Evolutionary conservation across 2,888 invertebrate species (phyloP), one percentile per base, ranked within the genome.

Genomic region (Cantharis rufa): DNA sequence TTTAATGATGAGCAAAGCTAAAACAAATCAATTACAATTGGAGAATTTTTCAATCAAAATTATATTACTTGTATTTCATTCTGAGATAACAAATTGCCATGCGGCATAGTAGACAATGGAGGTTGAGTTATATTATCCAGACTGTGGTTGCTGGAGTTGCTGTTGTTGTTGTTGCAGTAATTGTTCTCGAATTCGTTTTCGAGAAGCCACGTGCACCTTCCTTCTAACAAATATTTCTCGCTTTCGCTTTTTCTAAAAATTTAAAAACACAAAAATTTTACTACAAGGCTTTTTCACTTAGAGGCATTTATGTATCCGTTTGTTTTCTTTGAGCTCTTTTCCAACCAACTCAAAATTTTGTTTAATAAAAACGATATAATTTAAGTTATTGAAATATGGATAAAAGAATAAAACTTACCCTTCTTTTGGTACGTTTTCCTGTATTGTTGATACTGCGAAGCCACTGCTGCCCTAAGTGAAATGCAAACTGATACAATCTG

Each of bases 381-480:
- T 21, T 24, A 24, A 9, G 1, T 24, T 9, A 24, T 24, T 24
- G 24, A 24, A 9, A 24, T 24, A 24, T 24, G 24, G 24, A 5
- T 66, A 11, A 28, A 48, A 71, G 74, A 13, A 18, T 70, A 16
- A 75, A 75, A 24, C 89, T 89, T 90, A 92, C 92, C 89, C 90
- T 91, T 90, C 92, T 92, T 90, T 88, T 88, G 88, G 85, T 89
- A 88, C 91, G 88, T 85, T 88, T 89, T 87, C 91, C 90, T 76
- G 84, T 79, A 81, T 83, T 90, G 90, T 84, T 90, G 90, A 89
- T 87, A 87, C 90, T 91, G 88, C 91, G 90, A 90, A 92, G 91
- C 94, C 94, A 94, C 94, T 94, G 94, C 93, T 94, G 93, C 94
- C 94, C 94, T 94, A 92, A 90, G 91, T 91, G 90, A 91, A 91